These are phyloP conservation scores for Ptilonorhynchus violaceus DNA, from an alignment of 2,113 vertebrate genomes.

Conservation along the genomic window DNA sequence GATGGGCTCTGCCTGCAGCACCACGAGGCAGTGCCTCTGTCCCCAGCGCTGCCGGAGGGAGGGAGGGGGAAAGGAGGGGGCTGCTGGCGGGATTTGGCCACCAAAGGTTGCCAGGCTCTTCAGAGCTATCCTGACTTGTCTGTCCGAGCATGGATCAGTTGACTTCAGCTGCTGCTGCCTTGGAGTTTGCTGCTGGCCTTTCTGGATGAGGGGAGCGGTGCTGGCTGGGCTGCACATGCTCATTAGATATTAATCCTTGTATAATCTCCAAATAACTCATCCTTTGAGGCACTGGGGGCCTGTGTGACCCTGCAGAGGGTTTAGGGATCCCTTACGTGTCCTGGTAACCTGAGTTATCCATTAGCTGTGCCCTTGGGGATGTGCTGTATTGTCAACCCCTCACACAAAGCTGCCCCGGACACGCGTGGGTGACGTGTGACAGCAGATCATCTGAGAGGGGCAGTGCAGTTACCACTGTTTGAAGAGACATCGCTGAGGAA, in stretches of 20 bases:
- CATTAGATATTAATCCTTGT: not conserved
- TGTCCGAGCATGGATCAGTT: not conserved
- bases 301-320: not conserved
- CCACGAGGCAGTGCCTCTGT: not conserved
- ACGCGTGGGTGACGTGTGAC: not conserved
- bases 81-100: not conserved
- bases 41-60: not conserved
- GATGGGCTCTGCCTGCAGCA: not conserved
- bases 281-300: not conserved
- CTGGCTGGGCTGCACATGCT: accelerated
- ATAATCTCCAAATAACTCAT: not conserved
- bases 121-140: not conserved
- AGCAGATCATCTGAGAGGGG: not conserved
- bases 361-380: not conserved
- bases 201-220: not conserved
- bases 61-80: not conserved
- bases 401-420: not conserved
- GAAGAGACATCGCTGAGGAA: not conserved
- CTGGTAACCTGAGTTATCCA: not conserved
- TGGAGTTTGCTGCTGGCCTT: not conserved
- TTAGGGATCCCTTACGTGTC: not conserved
- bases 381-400: not conserved
- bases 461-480: no score
- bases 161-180: not conserved
- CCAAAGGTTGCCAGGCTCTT: not conserved